These are phyloP conservation scores for Melanaphis sacchari DNA, from an alignment of 1,140 invertebrate genomes.

Conservation along the genomic window DNA sequence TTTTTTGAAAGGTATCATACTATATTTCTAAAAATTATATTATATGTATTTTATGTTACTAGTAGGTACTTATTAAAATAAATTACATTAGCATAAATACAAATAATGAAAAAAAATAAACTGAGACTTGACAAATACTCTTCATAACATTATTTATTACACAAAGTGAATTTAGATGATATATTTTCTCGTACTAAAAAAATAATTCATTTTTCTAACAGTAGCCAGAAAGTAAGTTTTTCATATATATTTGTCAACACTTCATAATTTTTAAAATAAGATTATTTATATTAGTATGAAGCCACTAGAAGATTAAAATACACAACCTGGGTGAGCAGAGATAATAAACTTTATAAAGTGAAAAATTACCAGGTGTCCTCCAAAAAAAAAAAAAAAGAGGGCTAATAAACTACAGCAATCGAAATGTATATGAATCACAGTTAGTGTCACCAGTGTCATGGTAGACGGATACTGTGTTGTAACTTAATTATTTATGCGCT, in stretches of 20 bases:
- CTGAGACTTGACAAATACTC: not conserved
- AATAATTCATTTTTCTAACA: not conserved
- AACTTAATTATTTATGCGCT: constrained; percentile 19
- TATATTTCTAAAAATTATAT: no score
- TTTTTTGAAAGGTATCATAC: no score
- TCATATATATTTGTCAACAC: not conserved
- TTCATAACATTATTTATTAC: not conserved
- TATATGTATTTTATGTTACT: not conserved
- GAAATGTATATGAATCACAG: constrained; percentile 17
- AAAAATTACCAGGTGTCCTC: constrained; percentile 13
- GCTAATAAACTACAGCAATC: constrained; percentile 15
- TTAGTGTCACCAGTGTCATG: not conserved
- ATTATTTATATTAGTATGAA: not conserved
- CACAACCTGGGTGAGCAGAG: no score
- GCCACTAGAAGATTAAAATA: not conserved
- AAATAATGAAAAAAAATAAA: not conserved
- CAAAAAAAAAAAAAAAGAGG: not conserved
- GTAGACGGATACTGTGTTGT: not conserved
- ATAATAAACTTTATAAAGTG: not conserved
- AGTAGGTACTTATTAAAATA: not conserved
- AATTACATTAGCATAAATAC: not conserved
- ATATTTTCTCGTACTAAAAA: not conserved
- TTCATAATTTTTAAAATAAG: not conserved
- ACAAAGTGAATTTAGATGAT: not conserved
- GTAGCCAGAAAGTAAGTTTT: not conserved